These are phyloP conservation scores for Tetraneura akinire DNA, from an alignment of 1,140 invertebrate genomes.

Conservation along the genomic window DNA sequence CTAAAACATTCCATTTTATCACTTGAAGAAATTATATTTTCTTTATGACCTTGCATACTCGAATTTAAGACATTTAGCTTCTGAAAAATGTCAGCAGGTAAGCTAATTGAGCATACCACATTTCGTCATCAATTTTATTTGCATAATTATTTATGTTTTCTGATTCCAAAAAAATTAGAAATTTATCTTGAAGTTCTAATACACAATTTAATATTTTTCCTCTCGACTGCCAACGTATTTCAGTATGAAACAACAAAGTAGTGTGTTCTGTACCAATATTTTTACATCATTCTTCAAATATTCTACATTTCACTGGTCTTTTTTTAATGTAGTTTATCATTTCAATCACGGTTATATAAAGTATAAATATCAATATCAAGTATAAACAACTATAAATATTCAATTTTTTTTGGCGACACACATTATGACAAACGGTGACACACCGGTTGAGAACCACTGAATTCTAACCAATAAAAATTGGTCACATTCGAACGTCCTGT, in stretches of 20 bases:
- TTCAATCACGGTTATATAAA: not conserved
- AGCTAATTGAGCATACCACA: not conserved
- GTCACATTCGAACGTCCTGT: too few relatives aligned
- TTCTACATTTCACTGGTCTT: not conserved
- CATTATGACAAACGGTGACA: too few relatives aligned
- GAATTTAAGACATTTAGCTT: slow-evolving; percentile 15
- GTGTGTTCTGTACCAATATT: not conserved
- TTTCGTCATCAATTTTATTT: not conserved
- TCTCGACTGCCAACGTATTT: not conserved
- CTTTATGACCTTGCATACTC: slow-evolving; percentile 16
- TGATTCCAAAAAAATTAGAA: not conserved
- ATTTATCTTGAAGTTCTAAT: not conserved
- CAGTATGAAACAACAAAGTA: not conserved
- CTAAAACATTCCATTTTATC: not conserved
- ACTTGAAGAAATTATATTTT: slow-evolving; percentile 3
- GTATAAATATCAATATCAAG: too few relatives aligned
- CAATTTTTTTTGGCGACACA: too few relatives aligned
- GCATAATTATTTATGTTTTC: not conserved
- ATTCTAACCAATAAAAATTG: slow-evolving; percentile 2
- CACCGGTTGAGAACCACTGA: too few relatives aligned
- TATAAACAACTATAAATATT: too few relatives aligned
- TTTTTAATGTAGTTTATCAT: not conserved
- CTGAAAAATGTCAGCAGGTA: slow-evolving; percentile 14
- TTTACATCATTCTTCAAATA: slow-evolving; percentile 3
- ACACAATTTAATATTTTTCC: not conserved